Evolutionary conservation across 2,888 invertebrate species (phyloP).

Genomic region (Plebejus melissa): DNA sequence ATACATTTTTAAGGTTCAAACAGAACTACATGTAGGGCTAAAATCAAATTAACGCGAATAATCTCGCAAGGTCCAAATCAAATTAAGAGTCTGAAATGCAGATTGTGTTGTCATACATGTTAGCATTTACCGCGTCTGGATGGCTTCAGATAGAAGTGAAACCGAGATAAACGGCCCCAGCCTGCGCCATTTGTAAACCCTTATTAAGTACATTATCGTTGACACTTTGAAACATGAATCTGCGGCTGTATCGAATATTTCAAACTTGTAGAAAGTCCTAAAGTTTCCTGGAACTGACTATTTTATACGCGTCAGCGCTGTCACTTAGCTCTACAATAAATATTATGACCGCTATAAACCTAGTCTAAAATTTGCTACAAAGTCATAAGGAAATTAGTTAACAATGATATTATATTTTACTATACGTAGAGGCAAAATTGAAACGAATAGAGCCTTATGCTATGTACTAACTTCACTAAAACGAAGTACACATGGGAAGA

Average conservation of each 20-base stretch:
- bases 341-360: slow-evolving; percentile 14
- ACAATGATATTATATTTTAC: background rate
- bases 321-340: slow-evolving; percentile 21
- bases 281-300: slow-evolving; percentile 14
- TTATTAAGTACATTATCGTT: slow-evolving; percentile 41
- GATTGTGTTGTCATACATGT: slow-evolving; percentile 30
- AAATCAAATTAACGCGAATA: background rate
- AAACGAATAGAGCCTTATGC: background rate
- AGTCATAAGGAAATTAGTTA: slow-evolving; percentile 28
- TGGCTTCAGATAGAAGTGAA: slow-evolving; percentile 30
- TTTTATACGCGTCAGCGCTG: slow-evolving; percentile 27
- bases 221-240: slow-evolving; percentile 35
- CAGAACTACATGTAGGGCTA: no score
- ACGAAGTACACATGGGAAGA: background rate
- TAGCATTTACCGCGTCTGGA: slow-evolving; percentile 30
- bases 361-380: slow-evolving; percentile 18
- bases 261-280: slow-evolving; percentile 29
- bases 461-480: background rate
- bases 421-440: background rate
- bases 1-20: no score
- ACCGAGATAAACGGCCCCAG: slow-evolving; percentile 33
- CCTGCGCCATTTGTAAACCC: slow-evolving; percentile 42
- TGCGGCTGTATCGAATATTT: slow-evolving; percentile 30
- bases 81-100: slow-evolving; percentile 29
- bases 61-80: background rate